phyloP scores from a whole-genome alignment of 2,113 vertebrate genomes.

The Smithornis capensis region DNA sequence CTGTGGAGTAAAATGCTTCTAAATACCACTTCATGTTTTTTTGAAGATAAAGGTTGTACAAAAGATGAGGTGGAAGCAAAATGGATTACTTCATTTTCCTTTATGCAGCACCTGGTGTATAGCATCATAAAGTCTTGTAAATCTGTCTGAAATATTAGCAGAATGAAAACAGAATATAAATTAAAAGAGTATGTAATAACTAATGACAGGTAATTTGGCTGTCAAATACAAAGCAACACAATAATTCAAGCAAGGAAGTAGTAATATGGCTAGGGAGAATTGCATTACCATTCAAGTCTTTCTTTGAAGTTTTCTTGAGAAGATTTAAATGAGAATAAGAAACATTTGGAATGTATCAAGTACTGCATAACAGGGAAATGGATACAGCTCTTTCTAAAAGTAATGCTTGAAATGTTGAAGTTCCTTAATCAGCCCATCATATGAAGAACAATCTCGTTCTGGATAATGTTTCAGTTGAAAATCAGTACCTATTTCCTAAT shows the following conservation, averaged over 20 bases:
- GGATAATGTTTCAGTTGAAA: neutral
- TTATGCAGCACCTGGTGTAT: neutral
- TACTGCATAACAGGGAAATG: neutral
- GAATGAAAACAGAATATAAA: neutral
- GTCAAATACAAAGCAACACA: neutral
- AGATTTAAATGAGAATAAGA: neutral
- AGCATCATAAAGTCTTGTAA: neutral
- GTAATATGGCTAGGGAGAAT: neutral
- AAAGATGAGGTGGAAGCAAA: neutral
- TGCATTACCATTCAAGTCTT: neutral
- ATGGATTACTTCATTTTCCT: neutral
- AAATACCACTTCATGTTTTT: neutral
- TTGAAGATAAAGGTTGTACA: neutral
- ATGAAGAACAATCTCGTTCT: neutral
- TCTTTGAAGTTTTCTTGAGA: neutral
- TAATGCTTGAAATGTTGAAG: neutral
- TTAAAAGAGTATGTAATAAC: neutral
- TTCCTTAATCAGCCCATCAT: neutral
- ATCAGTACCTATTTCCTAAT: neutral
- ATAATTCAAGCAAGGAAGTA: neutral
- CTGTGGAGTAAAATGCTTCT: neutral
- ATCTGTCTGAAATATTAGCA: neutral
- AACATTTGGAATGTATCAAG: neutral
- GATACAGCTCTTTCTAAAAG: neutral
- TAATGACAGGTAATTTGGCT: conserved; percentile 11